These are phyloP conservation scores for Dermochelys coriacea DNA, from an alignment of 2,797 vertebrate genomes.

Conservation along the genomic window DNA sequence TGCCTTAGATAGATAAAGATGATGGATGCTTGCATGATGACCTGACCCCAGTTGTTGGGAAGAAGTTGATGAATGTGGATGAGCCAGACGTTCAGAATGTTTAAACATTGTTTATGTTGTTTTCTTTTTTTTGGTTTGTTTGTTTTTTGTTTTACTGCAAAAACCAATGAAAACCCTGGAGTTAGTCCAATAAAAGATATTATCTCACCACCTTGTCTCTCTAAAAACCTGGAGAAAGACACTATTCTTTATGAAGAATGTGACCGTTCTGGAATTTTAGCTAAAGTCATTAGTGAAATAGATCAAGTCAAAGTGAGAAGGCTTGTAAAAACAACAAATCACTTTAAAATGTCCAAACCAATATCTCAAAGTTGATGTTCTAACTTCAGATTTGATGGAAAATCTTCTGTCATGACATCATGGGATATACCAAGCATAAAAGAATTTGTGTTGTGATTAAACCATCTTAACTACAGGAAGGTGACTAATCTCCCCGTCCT, in stretches of 20 bases:
- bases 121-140: neutral
- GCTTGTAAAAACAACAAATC: neutral
- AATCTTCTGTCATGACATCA: neutral
- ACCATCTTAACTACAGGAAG: neutral
- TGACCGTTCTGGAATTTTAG: neutral
- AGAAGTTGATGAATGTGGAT: neutral
- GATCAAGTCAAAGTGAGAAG: neutral
- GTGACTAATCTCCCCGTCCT: neutral
- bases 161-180: neutral
- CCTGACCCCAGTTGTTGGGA: neutral
- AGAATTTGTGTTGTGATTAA: neutral
- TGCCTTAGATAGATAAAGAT: neutral
- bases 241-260: neutral
- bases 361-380: neutral
- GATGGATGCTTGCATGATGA: neutral
- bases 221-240: neutral
- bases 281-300: neutral
- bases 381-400: neutral
- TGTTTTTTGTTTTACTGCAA: neutral
- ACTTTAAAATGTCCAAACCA: neutral
- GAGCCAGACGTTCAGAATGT: neutral
- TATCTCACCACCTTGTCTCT: neutral
- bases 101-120: neutral
- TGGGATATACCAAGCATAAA: neutral
- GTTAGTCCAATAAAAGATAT: neutral